Evolutionary conservation across 2,113 vertebrate genomes (phyloP).

Genomic region (Alethe castanea): DNA sequence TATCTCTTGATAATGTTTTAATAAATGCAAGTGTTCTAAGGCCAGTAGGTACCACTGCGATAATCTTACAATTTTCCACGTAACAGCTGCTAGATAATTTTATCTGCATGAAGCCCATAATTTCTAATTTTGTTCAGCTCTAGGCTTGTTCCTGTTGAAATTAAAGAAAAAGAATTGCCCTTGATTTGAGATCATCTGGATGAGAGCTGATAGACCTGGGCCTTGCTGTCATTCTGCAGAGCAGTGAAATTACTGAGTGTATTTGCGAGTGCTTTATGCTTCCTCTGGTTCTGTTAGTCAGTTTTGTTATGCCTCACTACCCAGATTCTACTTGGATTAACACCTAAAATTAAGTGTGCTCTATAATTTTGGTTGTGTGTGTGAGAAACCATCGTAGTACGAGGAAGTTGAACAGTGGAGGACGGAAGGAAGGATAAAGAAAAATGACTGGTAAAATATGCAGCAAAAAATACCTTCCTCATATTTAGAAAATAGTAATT

Average conservation of each 20-base stretch:
- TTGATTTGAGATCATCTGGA: background rate
- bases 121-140: conserved; percentile 29
- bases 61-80: background rate
- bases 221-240: background rate
- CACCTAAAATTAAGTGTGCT: background rate
- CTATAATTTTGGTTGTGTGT: background rate
- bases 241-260: background rate
- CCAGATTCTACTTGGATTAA: background rate
- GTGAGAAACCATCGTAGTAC: background rate
- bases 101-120: conserved; percentile 7
- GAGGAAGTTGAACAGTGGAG: background rate
- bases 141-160: conserved; percentile 27
- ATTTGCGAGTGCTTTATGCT: background rate
- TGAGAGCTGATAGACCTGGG: background rate
- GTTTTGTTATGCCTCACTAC: background rate
- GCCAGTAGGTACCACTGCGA: background rate
- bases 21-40: conserved; percentile 34
- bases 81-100: conserved; percentile 2
- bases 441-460: background rate
- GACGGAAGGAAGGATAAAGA: background rate
- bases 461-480: background rate
- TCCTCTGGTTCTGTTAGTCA: background rate
- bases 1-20: conserved; percentile 18
- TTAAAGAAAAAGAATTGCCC: background rate
- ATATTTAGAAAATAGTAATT: background rate